Base-by-base conservation (phyloP, 2,113 vertebrate genomes). In the Hippocampus comes region DNA sequence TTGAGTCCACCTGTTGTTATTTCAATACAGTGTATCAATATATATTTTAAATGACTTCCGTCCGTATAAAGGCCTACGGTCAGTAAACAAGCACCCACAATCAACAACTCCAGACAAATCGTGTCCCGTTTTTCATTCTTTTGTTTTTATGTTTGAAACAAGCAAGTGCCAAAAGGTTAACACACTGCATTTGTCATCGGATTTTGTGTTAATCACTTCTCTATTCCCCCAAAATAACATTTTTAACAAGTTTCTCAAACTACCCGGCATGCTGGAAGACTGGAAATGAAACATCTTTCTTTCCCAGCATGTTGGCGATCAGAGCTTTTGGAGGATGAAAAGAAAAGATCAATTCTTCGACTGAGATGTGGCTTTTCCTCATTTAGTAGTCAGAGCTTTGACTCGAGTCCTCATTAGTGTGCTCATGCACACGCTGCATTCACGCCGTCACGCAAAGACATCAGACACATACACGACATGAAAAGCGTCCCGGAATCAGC, bases 251-350 rank as follows among this genome's bases (percentile, higher is more conserved):
- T 74, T 75, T 48, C 17, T 48, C 74, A 68, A 78, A 72, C n/a
- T 71, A 56, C 57, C 17, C 67, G 68, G 20, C 20, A 70, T 5
- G 48, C 14, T 2, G 41, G 23, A 60, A 75, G 69, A 79, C 81
- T 75, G 68, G 74, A 87, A 87, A 82, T 48, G 64, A 43, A 67
- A 64, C 34, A 41, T 74, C 77, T 87, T 79, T 83, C 83, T 87
- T 87, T 75, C 72, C 5, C 23, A 69, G 41, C 65, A 67, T 79
- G 74, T 82, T 83, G 53, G 70, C 64, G 70, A 87, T 78, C 74
- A 73, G 75, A 68, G 66, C 82, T 78, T 82, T 82, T 46, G 6
- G 53, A 60, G 42, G 63, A 77, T 88, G 80, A 75, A 82, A 77
- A 75, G 73, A 87, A 73, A 83, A 80, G 74, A 85, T 81, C 60